Conservation (phyloP, 2,113 vertebrate genomes). For the Phocoena phocoena region DNA sequence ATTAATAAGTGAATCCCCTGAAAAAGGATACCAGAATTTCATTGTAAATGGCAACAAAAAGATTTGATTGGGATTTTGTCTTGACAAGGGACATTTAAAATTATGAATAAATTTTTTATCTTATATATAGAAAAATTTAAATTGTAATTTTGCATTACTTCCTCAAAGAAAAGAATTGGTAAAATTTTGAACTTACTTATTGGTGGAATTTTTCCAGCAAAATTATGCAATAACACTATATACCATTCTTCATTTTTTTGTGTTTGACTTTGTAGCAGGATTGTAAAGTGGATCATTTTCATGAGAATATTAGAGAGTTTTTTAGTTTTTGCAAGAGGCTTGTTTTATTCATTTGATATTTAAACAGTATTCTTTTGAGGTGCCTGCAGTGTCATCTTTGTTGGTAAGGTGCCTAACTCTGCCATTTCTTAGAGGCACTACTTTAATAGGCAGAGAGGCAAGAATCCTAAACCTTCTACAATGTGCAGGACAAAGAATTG, state of each 20-base stretch:
- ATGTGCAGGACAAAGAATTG: not conserved
- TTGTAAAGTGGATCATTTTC: not conserved
- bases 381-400: not conserved
- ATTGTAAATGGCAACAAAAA: not conserved
- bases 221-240: not conserved
- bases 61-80: not conserved
- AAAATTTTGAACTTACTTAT: not conserved
- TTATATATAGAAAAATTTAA: slow-evolving; percentile 17
- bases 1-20: not conserved
- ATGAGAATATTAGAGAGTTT: not conserved
- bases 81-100: slow-evolving; percentile 36
- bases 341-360: not conserved
- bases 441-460: not conserved
- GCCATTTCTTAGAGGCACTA: not conserved
- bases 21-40: not conserved
- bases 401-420: not conserved
- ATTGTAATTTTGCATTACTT: not conserved
- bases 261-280: not conserved
- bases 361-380: not conserved
- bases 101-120: not conserved
- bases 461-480: not conserved
- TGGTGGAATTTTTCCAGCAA: not conserved
- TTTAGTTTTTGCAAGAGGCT: not conserved
- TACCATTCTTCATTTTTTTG: not conserved
- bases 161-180: not conserved